Evolutionary conservation across 2,113 vertebrate species (phyloP), one percentile per base, ranked within the genome.

Genomic region (Merops nubicus): DNA sequence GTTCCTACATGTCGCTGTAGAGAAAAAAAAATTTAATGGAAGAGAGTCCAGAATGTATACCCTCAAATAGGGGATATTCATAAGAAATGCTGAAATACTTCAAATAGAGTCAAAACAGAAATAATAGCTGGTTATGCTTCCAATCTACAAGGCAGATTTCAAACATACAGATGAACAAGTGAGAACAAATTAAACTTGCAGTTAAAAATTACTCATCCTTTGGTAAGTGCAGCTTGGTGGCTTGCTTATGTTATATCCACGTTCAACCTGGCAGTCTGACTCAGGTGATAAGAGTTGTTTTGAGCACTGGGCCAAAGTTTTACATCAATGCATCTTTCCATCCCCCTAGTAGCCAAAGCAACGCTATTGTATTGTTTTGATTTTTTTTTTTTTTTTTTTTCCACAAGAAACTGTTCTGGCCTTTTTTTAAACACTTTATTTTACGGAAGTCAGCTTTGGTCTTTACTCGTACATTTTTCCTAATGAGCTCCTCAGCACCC

Each of bases 201-300:
- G 47, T 75, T 84, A 56, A 81, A 88, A 95, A 59, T 60, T 60
- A 84, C 15, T 64, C 47, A 12, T 38, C 36, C 42, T 33, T 67
- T 56, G 15, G 34, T 57, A 86, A 70, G 8, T 7, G 1, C 50
- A 86, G 50, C 23, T 80, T 53, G 4, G 7, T 59, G 34, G 26
- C 4, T 88, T 74, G 26, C 4, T 88, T 74, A 54, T 6, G 8
- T 34, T 69, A 31, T 3, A 50, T 11, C 47, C 22, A 29, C 1
- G 4, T 81, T 84, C 38, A 72, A 50, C 63, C 59, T 51, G 34
- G 64, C 43, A 94, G 50, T 68, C 64, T 88, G 64, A 22, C 38
- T 95, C 59, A 83, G 67, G 72, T 77, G 70, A 70, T 28, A 91
- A 62, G n/a, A 77, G 17, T 25, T 75, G 34, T 86, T 88, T 68